A percentile compares a stretch with the other conserved stretches of the same genome.
These are phyloP conservation scores for Elgaria multicarinata DNA, from an alignment of 2,113 vertebrate species.

Conservation along the genomic window DNA sequence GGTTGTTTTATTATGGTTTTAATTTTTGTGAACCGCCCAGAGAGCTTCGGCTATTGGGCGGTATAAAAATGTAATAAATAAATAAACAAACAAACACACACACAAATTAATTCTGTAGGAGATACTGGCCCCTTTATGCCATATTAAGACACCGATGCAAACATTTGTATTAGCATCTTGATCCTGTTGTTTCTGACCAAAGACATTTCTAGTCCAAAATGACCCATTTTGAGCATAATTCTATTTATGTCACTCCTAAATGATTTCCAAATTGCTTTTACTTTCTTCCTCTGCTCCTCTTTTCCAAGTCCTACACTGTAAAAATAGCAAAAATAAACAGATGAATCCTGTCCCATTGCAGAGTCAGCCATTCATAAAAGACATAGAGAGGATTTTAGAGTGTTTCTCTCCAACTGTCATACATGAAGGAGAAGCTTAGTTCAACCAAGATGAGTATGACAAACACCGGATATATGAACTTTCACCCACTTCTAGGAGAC, in stretches of 20 bases:
- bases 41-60: too few relatives aligned
- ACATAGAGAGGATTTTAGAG: too few relatives aligned
- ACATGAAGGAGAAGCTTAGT: not conserved
- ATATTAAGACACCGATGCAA: not conserved
- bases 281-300: not conserved
- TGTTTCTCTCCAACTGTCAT: not conserved
- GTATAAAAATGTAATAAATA: too few relatives aligned
- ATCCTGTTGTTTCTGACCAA: fast-evolving
- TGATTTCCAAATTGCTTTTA: not conserved
- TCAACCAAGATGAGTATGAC: slow-evolving; percentile 52
- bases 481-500: slow-evolving; percentile 55
- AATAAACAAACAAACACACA: too few relatives aligned
- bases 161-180: fast-evolving
- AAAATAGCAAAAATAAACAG: not conserved
- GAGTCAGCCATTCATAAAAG: not conserved
- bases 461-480: slow-evolving; percentile 64
- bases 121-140: not conserved
- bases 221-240: not conserved
- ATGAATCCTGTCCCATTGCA: not conserved
- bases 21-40: too few relatives aligned
- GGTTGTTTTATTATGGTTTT: too few relatives aligned
- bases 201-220: not conserved
- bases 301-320: not conserved
- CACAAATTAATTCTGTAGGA: not conserved
- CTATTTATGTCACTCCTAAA: not conserved